A percentile compares a stretch with the other conserved stretches of the same genome.
These are phyloP conservation scores for Halcyon leucocephala DNA, from an alignment of 2,797 vertebrate genomes.

Conservation along the genomic window DNA sequence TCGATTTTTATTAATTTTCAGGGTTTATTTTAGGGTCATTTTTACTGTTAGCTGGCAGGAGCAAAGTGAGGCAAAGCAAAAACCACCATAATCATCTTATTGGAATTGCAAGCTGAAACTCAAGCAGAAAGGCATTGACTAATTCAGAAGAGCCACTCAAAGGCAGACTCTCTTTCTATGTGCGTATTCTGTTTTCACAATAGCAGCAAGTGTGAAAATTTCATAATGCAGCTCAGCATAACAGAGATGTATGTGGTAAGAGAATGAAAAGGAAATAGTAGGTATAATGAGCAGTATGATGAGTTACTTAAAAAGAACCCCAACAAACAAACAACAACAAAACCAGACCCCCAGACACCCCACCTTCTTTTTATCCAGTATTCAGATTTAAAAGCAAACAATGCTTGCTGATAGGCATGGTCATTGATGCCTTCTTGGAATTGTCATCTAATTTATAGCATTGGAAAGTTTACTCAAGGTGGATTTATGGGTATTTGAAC, in stretches of 20 bases:
- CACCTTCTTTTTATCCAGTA: neutral
- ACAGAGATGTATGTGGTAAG: neutral
- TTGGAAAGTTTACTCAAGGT: neutral
- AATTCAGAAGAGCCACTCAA: neutral
- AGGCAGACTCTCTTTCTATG: neutral
- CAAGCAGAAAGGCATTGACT: neutral
- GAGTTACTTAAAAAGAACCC: neutral
- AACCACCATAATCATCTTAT: neutral
- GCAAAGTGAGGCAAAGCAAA: neutral
- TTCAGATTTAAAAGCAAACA: neutral
- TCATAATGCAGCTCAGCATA: neutral
- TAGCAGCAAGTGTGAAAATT: neutral
- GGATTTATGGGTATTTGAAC: neutral
- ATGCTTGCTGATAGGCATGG: neutral
- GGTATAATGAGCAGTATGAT: neutral
- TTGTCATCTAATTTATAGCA: neutral
- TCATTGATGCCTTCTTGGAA: neutral
- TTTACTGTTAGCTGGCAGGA: neutral
- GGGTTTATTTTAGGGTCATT: neutral
- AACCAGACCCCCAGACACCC: neutral
- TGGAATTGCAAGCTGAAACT: neutral
- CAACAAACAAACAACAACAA: neutral
- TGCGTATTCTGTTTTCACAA: neutral
- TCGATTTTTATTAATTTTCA: neutral
- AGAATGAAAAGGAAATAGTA: neutral